Percentiles rank a stretch among this genome's conserved stretches.
Evolutionary conservation across 2,797 vertebrate genomes (phyloP).

Genomic region (Pangasius macronema): DNA sequence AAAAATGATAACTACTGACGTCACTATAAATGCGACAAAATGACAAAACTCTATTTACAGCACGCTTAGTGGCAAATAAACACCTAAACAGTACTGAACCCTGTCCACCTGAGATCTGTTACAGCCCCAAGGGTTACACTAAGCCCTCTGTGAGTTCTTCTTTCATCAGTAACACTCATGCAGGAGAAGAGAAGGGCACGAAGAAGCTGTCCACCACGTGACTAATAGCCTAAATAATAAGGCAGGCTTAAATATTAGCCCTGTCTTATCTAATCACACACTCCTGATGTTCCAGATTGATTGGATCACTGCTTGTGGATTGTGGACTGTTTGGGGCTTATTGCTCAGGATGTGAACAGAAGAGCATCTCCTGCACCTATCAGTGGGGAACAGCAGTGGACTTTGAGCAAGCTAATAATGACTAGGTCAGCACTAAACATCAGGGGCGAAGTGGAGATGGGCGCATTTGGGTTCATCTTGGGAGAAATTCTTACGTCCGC

Average conservation of each 20-base stretch:
- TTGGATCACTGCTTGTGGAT: conserved; percentile 39
- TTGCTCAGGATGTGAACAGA: conserved; percentile 1
- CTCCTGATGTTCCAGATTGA: conserved; percentile 41
- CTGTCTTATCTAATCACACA: conserved; percentile 40
- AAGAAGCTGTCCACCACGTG: conserved; percentile 1
- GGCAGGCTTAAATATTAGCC: conserved; percentile 43
- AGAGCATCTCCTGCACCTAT: conserved; percentile 17
- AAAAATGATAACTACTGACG: not conserved
- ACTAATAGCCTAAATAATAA: conserved; percentile 28
- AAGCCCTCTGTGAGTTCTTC: not conserved
- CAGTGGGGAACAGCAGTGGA: conserved; percentile 34
- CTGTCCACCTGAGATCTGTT: not conserved
- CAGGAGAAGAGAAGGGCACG: not conserved
- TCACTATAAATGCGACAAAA: not conserved
- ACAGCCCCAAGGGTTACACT: too few species aligned
- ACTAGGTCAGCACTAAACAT: conserved; percentile 23
- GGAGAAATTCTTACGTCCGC: not conserved
- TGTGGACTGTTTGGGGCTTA: conserved; percentile 15
- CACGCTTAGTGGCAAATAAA: not conserved
- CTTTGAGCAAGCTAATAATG: conserved; percentile 43
- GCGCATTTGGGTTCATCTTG: not conserved
- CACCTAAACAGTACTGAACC: not conserved
- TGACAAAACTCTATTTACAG: not conserved
- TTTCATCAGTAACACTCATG: not conserved
- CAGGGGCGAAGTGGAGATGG: not conserved